Evolutionary conservation across 2,888 invertebrate genomes (phyloP).

Genomic region (Torymus tubicola): DNA sequence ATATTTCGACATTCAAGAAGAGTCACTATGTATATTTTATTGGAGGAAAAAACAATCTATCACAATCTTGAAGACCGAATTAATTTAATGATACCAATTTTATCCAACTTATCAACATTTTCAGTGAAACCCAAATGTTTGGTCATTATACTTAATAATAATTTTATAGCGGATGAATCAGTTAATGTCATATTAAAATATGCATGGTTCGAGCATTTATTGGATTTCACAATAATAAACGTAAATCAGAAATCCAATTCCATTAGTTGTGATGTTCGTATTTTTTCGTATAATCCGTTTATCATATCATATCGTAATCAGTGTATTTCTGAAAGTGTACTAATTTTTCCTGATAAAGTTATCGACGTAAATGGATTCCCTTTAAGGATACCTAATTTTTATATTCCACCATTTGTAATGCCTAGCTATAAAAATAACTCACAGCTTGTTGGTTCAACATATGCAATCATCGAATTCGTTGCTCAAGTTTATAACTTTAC

Average conservation of each 20-base stretch:
- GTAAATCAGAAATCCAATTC: neutral
- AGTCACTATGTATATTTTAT: neutral
- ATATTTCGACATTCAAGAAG: neutral
- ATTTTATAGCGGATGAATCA: neutral
- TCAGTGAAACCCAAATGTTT: constrained; percentile 15
- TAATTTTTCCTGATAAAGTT: constrained; percentile 10
- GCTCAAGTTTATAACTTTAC: constrained; percentile 10
- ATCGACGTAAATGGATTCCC: constrained; percentile 3
- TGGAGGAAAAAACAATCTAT: neutral
- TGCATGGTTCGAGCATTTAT: neutral
- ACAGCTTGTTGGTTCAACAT: neutral
- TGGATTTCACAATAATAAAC: neutral
- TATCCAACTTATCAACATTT: neutral
- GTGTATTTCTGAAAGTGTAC: neutral
- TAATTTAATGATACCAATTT: neutral
- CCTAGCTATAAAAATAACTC: neutral
- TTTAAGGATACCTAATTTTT: neutral
- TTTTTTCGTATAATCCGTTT: constrained; percentile 21
- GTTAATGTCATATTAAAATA: neutral
- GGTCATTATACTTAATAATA: neutral
- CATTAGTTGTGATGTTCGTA: neutral
- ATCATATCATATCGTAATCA: neutral
- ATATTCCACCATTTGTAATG: neutral
- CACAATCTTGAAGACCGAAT: neutral
- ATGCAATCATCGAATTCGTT: neutral